Conservation (phyloP, 2,113 vertebrate genomes). For the Pseudorasbora parva region DNA sequence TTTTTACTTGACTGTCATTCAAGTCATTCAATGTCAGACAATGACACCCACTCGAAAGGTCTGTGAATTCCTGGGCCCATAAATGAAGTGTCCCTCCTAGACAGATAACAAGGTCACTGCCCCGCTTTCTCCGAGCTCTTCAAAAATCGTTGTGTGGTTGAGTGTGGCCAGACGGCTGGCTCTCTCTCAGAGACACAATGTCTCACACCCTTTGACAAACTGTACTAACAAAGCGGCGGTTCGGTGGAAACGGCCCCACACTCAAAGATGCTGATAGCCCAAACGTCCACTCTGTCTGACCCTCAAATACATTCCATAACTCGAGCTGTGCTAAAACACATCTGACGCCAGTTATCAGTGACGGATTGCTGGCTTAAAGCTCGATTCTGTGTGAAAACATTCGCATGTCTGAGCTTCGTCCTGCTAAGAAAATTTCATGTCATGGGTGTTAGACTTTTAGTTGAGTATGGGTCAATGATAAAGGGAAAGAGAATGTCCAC, state of each 20-base stretch:
- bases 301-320: slow-evolving; percentile 59
- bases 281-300: slow-evolving; percentile 55
- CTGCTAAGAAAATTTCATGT: neutral
- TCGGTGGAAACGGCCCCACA: slow-evolving; percentile 25
- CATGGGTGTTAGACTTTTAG: neutral
- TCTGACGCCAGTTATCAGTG: slow-evolving; percentile 32
- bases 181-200: slow-evolving; percentile 25
- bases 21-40: slow-evolving; percentile 16
- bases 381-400: slow-evolving; percentile 14
- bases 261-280: slow-evolving; percentile 52
- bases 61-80: slow-evolving; percentile 24
- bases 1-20: neutral
- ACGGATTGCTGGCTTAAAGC: neutral
- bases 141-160: slow-evolving; percentile 6
- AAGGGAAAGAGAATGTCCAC: neutral
- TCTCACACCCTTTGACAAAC: slow-evolving; percentile 47
- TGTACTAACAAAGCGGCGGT: slow-evolving; percentile 23
- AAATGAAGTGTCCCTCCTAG: slow-evolving; percentile 38
- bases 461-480: neutral
- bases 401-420: neutral
- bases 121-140: slow-evolving; percentile 27
- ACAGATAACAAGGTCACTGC: slow-evolving; percentile 36
- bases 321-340: slow-evolving; percentile 11
- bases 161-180: slow-evolving; percentile 15
- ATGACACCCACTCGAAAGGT: slow-evolving; percentile 26